phyloP scores from a whole-genome alignment of 2,888 invertebrate species.

The Schizaphis graminum region DNA sequence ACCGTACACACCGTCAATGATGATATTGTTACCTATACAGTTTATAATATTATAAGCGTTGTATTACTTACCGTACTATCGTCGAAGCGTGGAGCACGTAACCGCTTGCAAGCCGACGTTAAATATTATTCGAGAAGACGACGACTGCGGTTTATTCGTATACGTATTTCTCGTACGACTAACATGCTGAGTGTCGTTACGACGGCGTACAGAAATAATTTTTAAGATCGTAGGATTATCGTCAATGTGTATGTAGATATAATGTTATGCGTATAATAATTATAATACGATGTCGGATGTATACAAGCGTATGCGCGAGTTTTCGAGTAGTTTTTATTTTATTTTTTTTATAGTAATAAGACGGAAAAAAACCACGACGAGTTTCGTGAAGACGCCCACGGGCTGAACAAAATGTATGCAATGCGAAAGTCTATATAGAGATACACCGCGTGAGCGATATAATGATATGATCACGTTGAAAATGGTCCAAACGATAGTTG shows the following conservation, averaged over 20 bases:
- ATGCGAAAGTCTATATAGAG: not conserved
- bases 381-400: constrained; percentile 46
- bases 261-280: not conserved
- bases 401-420: not conserved
- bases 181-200: not conserved
- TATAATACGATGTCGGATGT: not conserved
- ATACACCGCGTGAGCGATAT: not conserved
- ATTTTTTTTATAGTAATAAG: constrained; percentile 47
- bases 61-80: not conserved
- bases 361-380: constrained; percentile 22
- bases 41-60: not conserved
- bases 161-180: constrained; percentile 19
- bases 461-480: not conserved
- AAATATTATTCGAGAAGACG: not conserved
- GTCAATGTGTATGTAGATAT: not conserved
- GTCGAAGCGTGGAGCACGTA: not conserved
- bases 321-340: constrained; percentile 48
- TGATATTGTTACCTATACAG: not conserved
- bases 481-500: constrained; percentile 28
- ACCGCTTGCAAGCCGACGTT: not conserved
- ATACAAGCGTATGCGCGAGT: not conserved
- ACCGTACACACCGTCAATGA: not conserved
- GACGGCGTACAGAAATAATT: not conserved
- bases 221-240: constrained; percentile 19
- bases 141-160: constrained; percentile 26